Evolutionary conservation across 2,888 invertebrate genomes (phyloP), one percentile per base, ranked within the genome.

Genomic region (Drosophila algonquin): DNA sequence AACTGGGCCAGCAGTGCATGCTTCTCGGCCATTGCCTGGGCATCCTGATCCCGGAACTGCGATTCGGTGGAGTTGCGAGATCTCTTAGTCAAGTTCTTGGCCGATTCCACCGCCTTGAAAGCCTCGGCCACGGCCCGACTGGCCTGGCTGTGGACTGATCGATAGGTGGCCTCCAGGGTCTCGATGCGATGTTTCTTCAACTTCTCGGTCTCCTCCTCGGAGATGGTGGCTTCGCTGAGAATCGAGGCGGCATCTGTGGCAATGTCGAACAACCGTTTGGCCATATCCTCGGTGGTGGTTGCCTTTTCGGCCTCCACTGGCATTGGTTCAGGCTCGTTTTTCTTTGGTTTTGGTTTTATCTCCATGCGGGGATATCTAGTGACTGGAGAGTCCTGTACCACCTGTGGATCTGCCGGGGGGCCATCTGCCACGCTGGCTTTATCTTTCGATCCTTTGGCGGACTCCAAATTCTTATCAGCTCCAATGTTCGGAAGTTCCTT

Each of bases 1-100:
- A 80, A 18, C 24, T 81, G 73, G 62, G 81, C 81, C 73, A 89
- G n/a, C 30, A 55, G 9, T 0, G 73, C 62, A 24, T 86, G 81
- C 63, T 87, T 87, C n/a, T 81, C 72, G 30, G 87, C 73, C 64
- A 77, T 67, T 0, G 53, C 72, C 10, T 67, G 8, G 1, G 73
- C 48, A 3, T 71, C 63, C 4, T 50, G 16, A 10, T 80, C 73
- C 2, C 52, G 18, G n/a, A 45, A 47, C 2, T 27, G 21, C 1
- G 46, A 16, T 27, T 52, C 35, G 1, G 48, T 30, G 0, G 18
- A 16, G 4, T 14, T 2, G 10, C 56, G 47, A 0, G 59, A 59
- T 5, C 69, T 70, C 18, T 73, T 56, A 14, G 62, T 54, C 5
- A 89, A 47, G 6, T 73, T 72, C 4, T 63, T 65, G 21, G 84